Percentiles rank a stretch among this genome's conserved stretches.
phyloP scores from a whole-genome alignment of 2,113 vertebrate species.

The Passer domesticus region DNA sequence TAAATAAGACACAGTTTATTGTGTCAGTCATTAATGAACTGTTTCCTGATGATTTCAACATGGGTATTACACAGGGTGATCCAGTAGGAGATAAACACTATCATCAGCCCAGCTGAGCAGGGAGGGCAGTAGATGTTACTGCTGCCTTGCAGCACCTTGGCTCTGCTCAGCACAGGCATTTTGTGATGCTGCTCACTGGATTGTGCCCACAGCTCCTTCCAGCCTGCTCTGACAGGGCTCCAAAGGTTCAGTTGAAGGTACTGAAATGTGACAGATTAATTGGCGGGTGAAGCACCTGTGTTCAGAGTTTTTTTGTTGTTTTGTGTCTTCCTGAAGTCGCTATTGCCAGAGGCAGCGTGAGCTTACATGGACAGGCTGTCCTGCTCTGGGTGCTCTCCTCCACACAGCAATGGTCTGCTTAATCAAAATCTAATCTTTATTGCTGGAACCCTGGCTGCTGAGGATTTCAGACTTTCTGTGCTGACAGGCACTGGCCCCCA shows the following conservation, averaged over 20 bases:
- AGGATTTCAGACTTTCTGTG: neutral
- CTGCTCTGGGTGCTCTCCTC: neutral
- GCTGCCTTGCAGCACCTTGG: neutral
- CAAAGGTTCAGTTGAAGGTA: neutral
- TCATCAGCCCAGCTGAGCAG: neutral
- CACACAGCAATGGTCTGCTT: neutral
- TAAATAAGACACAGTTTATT: neutral
- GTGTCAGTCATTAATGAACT: neutral
- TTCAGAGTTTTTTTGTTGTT: neutral
- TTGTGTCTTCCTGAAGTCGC: neutral
- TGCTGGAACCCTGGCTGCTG: neutral
- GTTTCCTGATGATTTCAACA: neutral
- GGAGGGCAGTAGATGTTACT: neutral
- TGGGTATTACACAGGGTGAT: neutral
- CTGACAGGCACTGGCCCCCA: neutral
- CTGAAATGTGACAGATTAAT: neutral
- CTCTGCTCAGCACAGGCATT: neutral
- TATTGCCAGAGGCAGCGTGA: neutral
- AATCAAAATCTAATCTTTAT: neutral
- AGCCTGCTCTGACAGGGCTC: neutral
- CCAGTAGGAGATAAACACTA: neutral
- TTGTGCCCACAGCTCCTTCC: neutral
- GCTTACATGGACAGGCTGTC: accelerated
- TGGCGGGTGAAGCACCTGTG: neutral
- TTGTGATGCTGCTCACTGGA: neutral